phyloP scores from a whole-genome alignment of 2,888 invertebrate species.

The Drosophila robusta region DNA sequence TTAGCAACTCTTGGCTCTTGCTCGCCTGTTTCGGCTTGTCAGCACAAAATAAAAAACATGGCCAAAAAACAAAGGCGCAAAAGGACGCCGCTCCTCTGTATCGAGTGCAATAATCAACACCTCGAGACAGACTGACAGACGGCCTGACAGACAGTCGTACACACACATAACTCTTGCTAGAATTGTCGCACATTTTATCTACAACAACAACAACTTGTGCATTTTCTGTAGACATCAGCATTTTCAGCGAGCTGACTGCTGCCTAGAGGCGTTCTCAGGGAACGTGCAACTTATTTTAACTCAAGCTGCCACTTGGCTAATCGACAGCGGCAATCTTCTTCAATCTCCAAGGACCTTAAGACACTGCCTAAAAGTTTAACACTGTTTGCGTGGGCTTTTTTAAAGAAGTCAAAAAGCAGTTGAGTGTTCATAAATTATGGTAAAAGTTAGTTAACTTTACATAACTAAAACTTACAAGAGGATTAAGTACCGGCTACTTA shows the following conservation, averaged over 20 bases:
- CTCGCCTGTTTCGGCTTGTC: conserved; percentile 47
- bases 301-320: conserved; percentile 66
- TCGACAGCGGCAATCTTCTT: conserved; percentile 55
- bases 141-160: conserved; percentile 10
- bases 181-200: conserved; percentile 70
- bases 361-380: not conserved
- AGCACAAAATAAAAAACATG: conserved; percentile 52
- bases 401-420: not conserved
- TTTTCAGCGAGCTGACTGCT: conserved; percentile 26
- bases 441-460: not conserved
- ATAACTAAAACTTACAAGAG: too few relatives aligned
- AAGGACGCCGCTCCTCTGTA: conserved; percentile 31
- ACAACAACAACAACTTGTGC: conserved; percentile 41
- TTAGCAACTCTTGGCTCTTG: conserved; percentile 45
- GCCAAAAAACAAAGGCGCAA: conserved; percentile 29
- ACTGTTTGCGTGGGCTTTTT: too few relatives aligned
- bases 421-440: not conserved
- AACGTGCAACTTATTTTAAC: conserved; percentile 57
- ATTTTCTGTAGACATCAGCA: conserved; percentile 74
- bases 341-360: conserved; percentile 10
- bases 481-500: too few relatives aligned
- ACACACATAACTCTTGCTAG: conserved; percentile 46
- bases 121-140: conserved; percentile 18
- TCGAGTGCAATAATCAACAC: conserved; percentile 73
- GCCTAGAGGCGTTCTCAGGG: conserved; percentile 28